Percentiles rank a stretch among this genome's conserved stretches.
Evolutionary conservation across 2,888 invertebrate species (phyloP).

Genomic region (Thyatira batis): DNA sequence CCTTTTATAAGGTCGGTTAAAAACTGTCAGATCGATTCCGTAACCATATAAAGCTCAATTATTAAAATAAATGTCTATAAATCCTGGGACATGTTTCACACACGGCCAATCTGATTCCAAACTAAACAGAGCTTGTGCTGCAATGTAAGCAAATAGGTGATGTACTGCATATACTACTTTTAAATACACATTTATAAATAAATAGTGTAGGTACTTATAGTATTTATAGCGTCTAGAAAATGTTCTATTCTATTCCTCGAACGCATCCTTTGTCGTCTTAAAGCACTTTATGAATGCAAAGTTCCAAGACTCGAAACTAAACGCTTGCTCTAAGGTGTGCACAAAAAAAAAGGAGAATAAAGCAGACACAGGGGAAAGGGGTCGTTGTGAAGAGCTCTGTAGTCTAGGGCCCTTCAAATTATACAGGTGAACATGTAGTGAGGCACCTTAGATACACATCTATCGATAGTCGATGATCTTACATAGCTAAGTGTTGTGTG

Average conservation of each 20-base stretch:
- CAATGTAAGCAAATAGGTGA: too few species aligned
- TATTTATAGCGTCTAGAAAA: too few species aligned
- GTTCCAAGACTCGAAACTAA: background rate
- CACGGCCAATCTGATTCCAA: too few species aligned
- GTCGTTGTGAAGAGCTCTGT: slow-evolving; percentile 51
- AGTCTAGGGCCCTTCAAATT: slow-evolving; percentile 63
- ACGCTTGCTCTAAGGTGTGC: slow-evolving; percentile 20
- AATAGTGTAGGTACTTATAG: too few species aligned
- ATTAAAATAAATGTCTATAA: too few species aligned
- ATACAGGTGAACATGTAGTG: slow-evolving; percentile 61
- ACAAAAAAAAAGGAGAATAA: slow-evolving; percentile 41
- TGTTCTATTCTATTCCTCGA: background rate
- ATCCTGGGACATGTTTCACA: too few species aligned
- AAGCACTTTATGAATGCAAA: slow-evolving; percentile 8
- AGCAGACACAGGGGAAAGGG: slow-evolving; percentile 62
- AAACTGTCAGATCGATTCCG: too few species aligned
- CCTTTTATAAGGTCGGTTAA: too few species aligned
- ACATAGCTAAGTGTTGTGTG: background rate
- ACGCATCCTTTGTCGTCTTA: slow-evolving; percentile 6
- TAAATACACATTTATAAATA: too few species aligned
- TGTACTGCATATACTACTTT: too few species aligned
- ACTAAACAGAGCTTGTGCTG: too few species aligned
- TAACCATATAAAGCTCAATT: too few species aligned
- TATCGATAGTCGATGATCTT: slow-evolving; percentile 17
- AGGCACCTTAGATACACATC: slow-evolving; percentile 12